Percentiles rank a stretch among this genome's conserved stretches.
Evolutionary conservation across 2,888 invertebrate genomes (phyloP).

Genomic region (Phyllotreta striolata): DNA sequence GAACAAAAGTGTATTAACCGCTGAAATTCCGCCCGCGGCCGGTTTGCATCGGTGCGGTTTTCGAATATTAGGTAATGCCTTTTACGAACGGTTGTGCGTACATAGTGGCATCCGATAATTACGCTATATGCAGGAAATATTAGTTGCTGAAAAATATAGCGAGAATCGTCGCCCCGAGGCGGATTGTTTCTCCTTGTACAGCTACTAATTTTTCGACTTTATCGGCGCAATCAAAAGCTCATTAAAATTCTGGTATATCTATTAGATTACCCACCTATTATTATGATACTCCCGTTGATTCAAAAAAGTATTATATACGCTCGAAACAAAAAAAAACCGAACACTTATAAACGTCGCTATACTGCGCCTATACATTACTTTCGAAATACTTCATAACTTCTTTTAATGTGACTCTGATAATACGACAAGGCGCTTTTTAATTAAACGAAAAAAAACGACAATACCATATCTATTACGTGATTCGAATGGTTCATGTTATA

Average conservation of each 20-base stretch:
- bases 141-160: no score
- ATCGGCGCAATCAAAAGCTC: no score
- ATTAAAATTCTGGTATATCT: no score
- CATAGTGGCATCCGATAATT: no score
- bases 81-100: background rate
- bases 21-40: slow-evolving; percentile 20
- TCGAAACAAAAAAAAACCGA: background rate
- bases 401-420: slow-evolving; percentile 21
- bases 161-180: no score
- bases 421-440: slow-evolving; percentile 21
- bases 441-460: slow-evolving; percentile 23
- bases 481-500: slow-evolving; percentile 15
- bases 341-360: no score
- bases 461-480: slow-evolving; percentile 26
- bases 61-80: slow-evolving; percentile 1
- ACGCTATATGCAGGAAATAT: no score
- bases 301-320: no score
- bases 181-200: no score
- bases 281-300: no score
- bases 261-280: no score
- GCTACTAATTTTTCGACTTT: no score
- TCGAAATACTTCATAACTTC: slow-evolving; percentile 24
- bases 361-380: background rate
- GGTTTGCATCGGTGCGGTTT: slow-evolving; percentile 15
- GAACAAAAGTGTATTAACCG: slow-evolving; percentile 25